Conservation (phyloP, 2,113 vertebrate genomes). For the cat (Felis catus) region F.catus_Fca126_mat1.0 CM031420.1:120255001-120255500, state of each 20-base stretch:
- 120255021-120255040: neutral
- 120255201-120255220: neutral
- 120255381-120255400: conserved; percentile 13
- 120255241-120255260: neutral
- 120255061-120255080: neutral
- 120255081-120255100: neutral
- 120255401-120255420: conserved; percentile 15
- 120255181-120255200: neutral
- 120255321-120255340: conserved; percentile 83
- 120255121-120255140: neutral
- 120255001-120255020: neutral
- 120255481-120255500: conserved; percentile 81
- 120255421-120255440: conserved; percentile 48
- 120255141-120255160: neutral
- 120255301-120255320: conserved; percentile 83
- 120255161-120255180: neutral
- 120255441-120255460: conserved; percentile 83
- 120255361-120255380: conserved; percentile 67
- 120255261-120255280: neutral
- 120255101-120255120: neutral
- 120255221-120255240: neutral
- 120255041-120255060: neutral
- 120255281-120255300: conserved; percentile 25
- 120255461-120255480: conserved; percentile 86
- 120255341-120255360: conserved; percentile 83